Evolutionary conservation across 2,888 invertebrate genomes (phyloP), one percentile per base, ranked within the genome.

Genomic region (Zaprionus obscuricornis): DNA sequence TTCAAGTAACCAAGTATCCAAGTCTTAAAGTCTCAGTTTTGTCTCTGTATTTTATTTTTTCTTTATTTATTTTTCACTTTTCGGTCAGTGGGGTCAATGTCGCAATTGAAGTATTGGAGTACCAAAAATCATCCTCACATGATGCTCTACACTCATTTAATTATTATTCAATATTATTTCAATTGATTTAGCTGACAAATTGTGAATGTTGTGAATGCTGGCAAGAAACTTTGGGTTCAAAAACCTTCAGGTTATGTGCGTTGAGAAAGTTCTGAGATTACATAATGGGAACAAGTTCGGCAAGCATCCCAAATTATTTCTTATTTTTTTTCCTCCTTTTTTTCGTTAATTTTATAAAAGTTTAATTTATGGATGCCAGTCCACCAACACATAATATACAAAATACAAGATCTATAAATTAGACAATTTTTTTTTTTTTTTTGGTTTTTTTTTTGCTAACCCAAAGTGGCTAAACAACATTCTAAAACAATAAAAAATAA

Each of bases 391-490:
- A 77, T 43, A 33, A 33, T 13, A 66, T 55, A 17, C 45, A 37
- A 47, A 45, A 59, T 58, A 68, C 66, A 52, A 58, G 63, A 63
- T 58, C 60, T 26, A 74, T 74, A 81, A 77, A 83, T 83, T 75
- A 65, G 65, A 65, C 49, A 52, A 65, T 37, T 31, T 36, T 37
- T 37, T 33, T 7, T 22, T 22, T 22, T 5, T 22, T 22, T 22
- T 22, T 22, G 10, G 29, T 10, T 5, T 10, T 29, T 10, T 29
- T 3, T 29, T 3, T 29, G 8, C n/a, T 54, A 24, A 18, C 66
- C 37, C 66, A 85, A 85, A 82, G 72, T 83, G 68, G 87, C 73
- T 58, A 64, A 70, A 62, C 82, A 82, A 82, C 82, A 82, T 74
- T 82, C 82, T 86, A 86, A 86, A 72, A 52, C 83, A 59, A 82